Evolutionary conservation across 2,888 invertebrate species (phyloP).

Genomic region (Ernsta delagoae): DNA sequence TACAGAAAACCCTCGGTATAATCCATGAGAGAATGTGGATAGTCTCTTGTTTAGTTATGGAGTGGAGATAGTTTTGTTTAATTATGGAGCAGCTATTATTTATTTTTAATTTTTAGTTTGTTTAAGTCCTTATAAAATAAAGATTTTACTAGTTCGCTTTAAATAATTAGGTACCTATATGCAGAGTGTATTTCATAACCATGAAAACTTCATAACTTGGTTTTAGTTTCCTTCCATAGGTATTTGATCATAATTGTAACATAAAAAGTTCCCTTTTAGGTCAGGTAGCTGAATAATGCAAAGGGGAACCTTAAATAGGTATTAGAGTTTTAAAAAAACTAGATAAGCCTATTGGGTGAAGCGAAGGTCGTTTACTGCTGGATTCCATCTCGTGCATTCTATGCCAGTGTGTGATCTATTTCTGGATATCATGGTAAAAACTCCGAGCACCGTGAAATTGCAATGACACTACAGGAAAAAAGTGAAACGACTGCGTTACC

Average conservation of each 20-base stretch:
- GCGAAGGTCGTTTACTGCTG: slow-evolving; percentile 23
- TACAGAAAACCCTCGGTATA: too few relatives aligned
- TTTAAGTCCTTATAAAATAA: too few relatives aligned
- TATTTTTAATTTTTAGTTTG: too few relatives aligned
- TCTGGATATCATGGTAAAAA: slow-evolving; percentile 37
- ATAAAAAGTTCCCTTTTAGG: not conserved
- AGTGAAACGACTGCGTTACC: slow-evolving; percentile 5
- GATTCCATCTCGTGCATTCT: slow-evolving; percentile 32
- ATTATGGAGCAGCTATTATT: too few relatives aligned
- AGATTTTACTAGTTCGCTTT: too few relatives aligned
- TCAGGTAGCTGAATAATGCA: not conserved
- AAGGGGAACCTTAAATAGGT: slow-evolving; percentile 44
- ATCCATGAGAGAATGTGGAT: too few relatives aligned
- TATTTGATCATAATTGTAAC: not conserved
- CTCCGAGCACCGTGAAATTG: slow-evolving; percentile 33
- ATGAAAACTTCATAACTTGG: too few relatives aligned
- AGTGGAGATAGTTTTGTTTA: too few relatives aligned
- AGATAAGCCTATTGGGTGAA: slow-evolving; percentile 14
- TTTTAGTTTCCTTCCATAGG: too few relatives aligned
- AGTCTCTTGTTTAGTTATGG: too few relatives aligned
- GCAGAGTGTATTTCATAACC: too few relatives aligned
- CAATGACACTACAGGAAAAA: slow-evolving; percentile 28
- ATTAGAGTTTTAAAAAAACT: slow-evolving; percentile 43
- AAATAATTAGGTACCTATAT: too few relatives aligned
- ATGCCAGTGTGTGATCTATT: slow-evolving; percentile 39